These are phyloP conservation scores for Heliornis fulica DNA, from an alignment of 2,113 vertebrate genomes.

Conservation along the genomic window DNA sequence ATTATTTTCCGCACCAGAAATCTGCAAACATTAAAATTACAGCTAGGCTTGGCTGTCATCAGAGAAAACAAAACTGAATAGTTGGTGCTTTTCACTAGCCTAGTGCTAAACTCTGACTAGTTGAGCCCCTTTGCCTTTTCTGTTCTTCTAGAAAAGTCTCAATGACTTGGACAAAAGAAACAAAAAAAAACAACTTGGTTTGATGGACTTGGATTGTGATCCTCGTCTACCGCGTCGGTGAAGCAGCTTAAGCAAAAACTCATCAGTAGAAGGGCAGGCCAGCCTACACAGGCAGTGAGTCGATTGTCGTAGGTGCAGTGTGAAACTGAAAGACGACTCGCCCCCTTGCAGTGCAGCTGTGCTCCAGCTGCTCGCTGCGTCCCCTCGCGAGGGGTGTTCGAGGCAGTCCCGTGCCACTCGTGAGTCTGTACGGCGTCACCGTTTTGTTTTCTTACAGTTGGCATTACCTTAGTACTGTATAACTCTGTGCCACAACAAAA, in stretches of 20 bases:
- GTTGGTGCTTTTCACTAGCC: constrained; percentile 54
- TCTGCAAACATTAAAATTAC: not conserved
- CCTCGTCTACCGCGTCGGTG: not conserved
- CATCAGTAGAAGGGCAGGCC: constrained; percentile 5
- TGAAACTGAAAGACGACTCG: not conserved
- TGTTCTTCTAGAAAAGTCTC: not conserved
- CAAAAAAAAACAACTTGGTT: not conserved
- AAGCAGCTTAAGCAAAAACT: constrained; percentile 57
- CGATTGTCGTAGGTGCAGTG: not conserved
- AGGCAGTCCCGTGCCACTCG: constrained; percentile 51
- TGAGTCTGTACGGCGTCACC: constrained; percentile 34
- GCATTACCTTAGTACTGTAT: constrained; percentile 59
- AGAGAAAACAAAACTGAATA: constrained; percentile 1
- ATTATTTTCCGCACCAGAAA: not conserved
- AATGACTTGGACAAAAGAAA: not conserved
- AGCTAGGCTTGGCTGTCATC: constrained; percentile 18
- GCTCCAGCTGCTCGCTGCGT: not conserved
- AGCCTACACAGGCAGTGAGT: not conserved
- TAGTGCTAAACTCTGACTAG: not conserved
- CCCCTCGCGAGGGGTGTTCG: not conserved
- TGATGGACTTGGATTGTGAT: not conserved
- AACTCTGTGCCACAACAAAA: constrained; percentile 28
- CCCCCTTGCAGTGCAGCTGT: not conserved
- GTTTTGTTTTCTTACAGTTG: not conserved
- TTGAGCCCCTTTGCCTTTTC: constrained; percentile 34